These are phyloP conservation scores for Anabas testudineus DNA, from an alignment of 2,797 vertebrate genomes.

Conservation along the genomic window DNA sequence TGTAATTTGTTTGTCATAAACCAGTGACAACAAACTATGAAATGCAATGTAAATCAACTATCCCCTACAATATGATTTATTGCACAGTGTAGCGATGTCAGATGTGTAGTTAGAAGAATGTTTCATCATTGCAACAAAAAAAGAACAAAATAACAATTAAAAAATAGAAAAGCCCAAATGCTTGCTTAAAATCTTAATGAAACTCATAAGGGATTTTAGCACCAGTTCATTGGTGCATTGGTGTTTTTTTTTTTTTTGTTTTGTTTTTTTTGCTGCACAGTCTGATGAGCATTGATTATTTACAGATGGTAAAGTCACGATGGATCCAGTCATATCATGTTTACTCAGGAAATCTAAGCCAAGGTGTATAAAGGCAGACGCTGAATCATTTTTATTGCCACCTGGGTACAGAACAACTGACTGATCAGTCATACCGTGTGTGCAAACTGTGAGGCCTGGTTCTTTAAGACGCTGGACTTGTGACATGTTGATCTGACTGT, in stretches of 20 bases:
- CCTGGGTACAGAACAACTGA: background rate
- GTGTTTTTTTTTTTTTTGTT: too few relatives aligned
- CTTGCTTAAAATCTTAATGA: too few relatives aligned
- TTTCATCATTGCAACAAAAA: too few relatives aligned
- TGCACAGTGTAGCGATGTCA: too few relatives aligned
- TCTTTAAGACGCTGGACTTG: conserved; percentile 63
- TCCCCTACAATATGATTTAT: too few relatives aligned
- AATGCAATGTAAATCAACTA: too few relatives aligned
- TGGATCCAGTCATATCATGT: background rate
- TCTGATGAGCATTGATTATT: background rate
- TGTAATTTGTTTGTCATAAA: background rate
- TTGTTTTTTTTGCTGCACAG: background rate
- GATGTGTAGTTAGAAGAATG: too few relatives aligned
- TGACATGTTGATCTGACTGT: conserved; percentile 37
- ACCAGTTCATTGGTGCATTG: too few relatives aligned
- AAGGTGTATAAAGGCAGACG: background rate
- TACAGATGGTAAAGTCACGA: background rate
- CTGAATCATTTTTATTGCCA: background rate
- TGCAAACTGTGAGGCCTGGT: conserved; percentile 18
- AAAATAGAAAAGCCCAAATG: too few relatives aligned
- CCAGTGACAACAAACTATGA: background rate
- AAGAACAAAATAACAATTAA: too few relatives aligned
- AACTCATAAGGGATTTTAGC: too few relatives aligned
- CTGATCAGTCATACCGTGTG: background rate
- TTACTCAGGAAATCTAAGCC: background rate